These are phyloP conservation scores for Hippoglossus hippoglossus DNA, from an alignment of 2,797 vertebrate genomes.

Conservation along the genomic window DNA sequence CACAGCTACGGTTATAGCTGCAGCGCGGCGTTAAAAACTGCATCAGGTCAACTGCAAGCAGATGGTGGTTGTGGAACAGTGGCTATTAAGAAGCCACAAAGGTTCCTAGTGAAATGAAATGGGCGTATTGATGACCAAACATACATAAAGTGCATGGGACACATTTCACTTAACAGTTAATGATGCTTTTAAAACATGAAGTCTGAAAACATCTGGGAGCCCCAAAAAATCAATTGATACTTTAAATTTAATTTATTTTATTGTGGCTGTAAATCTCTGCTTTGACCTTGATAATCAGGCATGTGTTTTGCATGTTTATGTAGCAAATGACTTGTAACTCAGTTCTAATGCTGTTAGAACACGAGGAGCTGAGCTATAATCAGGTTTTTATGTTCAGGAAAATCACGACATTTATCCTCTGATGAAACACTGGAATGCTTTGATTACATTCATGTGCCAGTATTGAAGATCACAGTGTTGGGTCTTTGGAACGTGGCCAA, in stretches of 20 bases:
- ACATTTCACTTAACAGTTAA: slow-evolving; percentile 58
- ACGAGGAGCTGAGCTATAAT: background rate
- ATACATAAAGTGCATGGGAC: slow-evolving; percentile 29
- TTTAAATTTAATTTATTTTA: slow-evolving; percentile 16
- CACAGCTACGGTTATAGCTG: slow-evolving; percentile 30
- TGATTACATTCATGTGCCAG: background rate
- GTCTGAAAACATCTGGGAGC: slow-evolving; percentile 45
- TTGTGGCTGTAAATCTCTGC: slow-evolving; percentile 1
- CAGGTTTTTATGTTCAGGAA: background rate
- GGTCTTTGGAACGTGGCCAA: slow-evolving; percentile 3
- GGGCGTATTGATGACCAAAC: slow-evolving; percentile 58
- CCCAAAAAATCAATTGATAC: background rate
- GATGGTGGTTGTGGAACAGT: slow-evolving; percentile 64
- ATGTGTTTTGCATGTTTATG: background rate
- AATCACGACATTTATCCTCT: background rate
- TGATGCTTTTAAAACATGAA: slow-evolving; percentile 38
- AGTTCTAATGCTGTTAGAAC: too few relatives aligned
- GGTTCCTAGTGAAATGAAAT: slow-evolving; percentile 57
- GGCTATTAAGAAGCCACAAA: slow-evolving; percentile 71
- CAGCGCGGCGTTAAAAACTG: slow-evolving; percentile 39
- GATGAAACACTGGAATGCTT: background rate
- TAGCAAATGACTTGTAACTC: background rate
- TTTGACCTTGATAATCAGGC: slow-evolving; percentile 38
- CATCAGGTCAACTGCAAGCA: slow-evolving; percentile 67
- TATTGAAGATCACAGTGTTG: background rate